A percentile compares a stretch with the other conserved stretches of the same genome.
These are phyloP conservation scores for Cetonia aurata DNA, from an alignment of 2,888 invertebrate genomes.

Conservation along the genomic window DNA sequence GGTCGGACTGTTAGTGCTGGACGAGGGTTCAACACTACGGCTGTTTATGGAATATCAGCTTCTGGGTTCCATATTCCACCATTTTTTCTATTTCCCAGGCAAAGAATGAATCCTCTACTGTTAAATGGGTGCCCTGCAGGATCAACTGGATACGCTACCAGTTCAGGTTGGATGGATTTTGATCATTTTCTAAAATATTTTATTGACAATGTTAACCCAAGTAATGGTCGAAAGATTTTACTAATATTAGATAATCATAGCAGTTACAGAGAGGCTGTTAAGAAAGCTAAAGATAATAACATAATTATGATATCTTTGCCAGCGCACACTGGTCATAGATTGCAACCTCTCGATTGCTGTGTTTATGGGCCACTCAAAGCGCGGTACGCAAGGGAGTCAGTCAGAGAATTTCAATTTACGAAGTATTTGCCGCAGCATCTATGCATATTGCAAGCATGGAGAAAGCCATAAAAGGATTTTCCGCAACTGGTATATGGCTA, in stretches of 20 bases:
- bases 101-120: not conserved
- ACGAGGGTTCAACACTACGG: not conserved
- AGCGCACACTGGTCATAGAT: too few species aligned
- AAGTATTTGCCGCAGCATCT: too few species aligned
- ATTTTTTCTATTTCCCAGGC: constrained; percentile 1
- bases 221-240: not conserved
- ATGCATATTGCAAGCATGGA: too few species aligned
- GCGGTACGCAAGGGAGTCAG: too few species aligned
- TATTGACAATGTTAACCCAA: not conserved
- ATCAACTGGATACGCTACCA: not conserved
- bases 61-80: not conserved
- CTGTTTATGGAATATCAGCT: not conserved
- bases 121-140: not conserved
- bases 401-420: too few species aligned
- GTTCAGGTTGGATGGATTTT: not conserved
- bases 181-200: constrained; percentile 3
- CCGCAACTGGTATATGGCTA: too few species aligned
- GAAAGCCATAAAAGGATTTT: too few species aligned
- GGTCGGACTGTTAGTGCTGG: not conserved
- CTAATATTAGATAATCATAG: not conserved
- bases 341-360: too few species aligned
- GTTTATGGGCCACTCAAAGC: too few species aligned
- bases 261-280: not conserved
- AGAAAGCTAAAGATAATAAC: too few species aligned
- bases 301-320: too few species aligned